Base-by-base conservation (phyloP, 2,888 invertebrate genomes). In the Antitype chi region DNA sequence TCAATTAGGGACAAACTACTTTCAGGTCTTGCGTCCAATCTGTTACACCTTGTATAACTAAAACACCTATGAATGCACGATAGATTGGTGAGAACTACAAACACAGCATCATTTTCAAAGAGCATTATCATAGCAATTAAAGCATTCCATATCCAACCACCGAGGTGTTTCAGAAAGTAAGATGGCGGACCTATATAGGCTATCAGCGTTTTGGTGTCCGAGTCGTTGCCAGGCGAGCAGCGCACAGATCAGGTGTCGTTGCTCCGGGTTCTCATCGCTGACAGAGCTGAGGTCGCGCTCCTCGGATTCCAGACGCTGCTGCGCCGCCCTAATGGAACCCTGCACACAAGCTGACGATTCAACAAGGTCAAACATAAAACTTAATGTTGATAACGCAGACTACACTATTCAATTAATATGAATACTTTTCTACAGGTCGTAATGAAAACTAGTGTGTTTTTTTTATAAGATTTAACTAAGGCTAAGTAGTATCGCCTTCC, bases 221-320 rank as follows among this genome's bases (percentile, higher is more conserved):
- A 96, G 91, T 70, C 94, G 93, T 82, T 95, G 94, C 96, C 96
- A 96, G 2, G 96, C 96, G 57, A 96, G 92, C 59, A 96, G 38
- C 3, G 96, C 96, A 76, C 95, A 96, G 7, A 92, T 88, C 38
- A 96, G 78, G 79, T 96, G 90, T 70, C 94, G 92, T 52, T 94
- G 91, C 78, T 93, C 94, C 0, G 94, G 89, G 9, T 84, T 72
- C 75, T 92, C 88, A 0, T 91, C 79, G 28, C 89, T 79, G 57
- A 91, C 76, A 6, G 76, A 68, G 43, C 75, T 87, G 25, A 91
- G 86, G 68, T 91, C 91, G 15, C 81, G 84, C 9, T 88, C 75
- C 2, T 89, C 88, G 2, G 72, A 68, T n/a, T 91, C 90, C 76
- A 96, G 72, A 0, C 90, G 88, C 63, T 90, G 87, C 78, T 92